These are phyloP conservation scores for Hippocampus guttulatus DNA, from an alignment of 2,113 vertebrate species.

Conservation along the genomic window DNA sequence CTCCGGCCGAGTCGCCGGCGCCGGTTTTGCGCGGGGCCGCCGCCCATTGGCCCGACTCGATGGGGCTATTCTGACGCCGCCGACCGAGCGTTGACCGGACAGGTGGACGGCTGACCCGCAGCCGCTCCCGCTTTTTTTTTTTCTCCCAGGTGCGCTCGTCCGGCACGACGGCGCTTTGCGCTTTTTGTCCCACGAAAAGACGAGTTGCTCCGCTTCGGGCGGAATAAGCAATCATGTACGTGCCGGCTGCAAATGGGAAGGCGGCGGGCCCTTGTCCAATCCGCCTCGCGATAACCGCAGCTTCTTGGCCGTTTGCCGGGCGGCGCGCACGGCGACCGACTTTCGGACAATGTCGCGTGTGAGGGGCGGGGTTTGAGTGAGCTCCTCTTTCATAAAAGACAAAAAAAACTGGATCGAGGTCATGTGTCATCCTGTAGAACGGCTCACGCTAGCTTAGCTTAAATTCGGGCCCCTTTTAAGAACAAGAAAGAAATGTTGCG, in stretches of 20 bases:
- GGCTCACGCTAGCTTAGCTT: too few species aligned
- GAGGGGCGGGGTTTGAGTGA: too few species aligned
- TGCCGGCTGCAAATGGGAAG: background rate
- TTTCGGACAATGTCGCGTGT: too few species aligned
- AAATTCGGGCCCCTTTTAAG: too few species aligned
- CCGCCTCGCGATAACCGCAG: too few species aligned
- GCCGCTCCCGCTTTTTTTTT: conserved; percentile 34
- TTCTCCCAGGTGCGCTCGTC: conserved; percentile 11
- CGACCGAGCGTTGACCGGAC: conserved; percentile 66
- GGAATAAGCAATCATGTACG: conserved; percentile 5
- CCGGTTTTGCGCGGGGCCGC: conserved; percentile 37
- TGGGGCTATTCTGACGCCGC: conserved; percentile 61
- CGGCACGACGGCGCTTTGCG: conserved; percentile 29
- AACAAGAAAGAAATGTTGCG: too few species aligned
- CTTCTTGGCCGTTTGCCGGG: too few species aligned
- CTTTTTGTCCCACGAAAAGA: conserved; percentile 18
- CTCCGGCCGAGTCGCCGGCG: conserved; percentile 45
- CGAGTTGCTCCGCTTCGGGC: conserved; percentile 13
- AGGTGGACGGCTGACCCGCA: conserved; percentile 60
- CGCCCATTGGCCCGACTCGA: conserved; percentile 67
- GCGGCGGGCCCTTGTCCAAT: too few species aligned
- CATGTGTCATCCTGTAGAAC: too few species aligned
- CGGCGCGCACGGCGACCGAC: too few species aligned
- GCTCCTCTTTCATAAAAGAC: too few species aligned
- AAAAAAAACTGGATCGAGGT: too few species aligned